Evolutionary conservation across 2,797 vertebrate genomes (phyloP).

Genomic region (Sebastes alutus): DNA sequence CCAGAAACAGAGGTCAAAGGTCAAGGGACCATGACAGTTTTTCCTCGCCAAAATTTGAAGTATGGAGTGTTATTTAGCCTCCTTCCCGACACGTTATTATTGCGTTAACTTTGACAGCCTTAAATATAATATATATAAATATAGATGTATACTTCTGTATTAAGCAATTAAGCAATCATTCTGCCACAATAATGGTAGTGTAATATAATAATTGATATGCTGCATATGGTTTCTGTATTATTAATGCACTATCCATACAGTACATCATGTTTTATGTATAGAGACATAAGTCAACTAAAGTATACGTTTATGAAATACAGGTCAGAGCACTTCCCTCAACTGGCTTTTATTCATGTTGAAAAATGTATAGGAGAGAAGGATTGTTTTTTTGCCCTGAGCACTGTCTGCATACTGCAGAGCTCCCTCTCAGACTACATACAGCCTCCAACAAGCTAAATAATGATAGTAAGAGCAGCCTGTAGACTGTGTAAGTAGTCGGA

Average conservation of each 20-base stretch:
- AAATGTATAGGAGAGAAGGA: not conserved
- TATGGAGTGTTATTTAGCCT: no score
- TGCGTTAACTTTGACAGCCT: no score
- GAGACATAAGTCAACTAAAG: not conserved
- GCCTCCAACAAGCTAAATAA: slow-evolving; percentile 14
- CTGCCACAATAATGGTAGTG: not conserved
- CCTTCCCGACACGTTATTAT: no score
- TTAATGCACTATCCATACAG: not conserved
- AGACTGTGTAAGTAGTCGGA: slow-evolving; percentile 1
- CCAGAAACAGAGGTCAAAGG: no score
- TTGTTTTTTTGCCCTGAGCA: slow-evolving; percentile 2
- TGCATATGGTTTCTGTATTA: not conserved
- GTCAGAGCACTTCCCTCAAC: not conserved
- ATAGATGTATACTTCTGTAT: not conserved
- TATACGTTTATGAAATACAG: not conserved
- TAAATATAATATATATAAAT: not conserved
- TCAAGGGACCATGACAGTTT: no score
- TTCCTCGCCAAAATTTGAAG: no score
- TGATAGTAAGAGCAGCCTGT: not conserved
- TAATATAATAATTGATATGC: not conserved
- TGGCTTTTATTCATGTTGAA: slow-evolving; percentile 1
- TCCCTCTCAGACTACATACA: not conserved
- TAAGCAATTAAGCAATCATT: not conserved
- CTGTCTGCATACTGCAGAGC: not conserved
- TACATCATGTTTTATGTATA: not conserved